Evolutionary conservation across 2,113 vertebrate genomes (phyloP), one percentile per base, ranked within the genome.

Genomic region (Tyto alba): DNA sequence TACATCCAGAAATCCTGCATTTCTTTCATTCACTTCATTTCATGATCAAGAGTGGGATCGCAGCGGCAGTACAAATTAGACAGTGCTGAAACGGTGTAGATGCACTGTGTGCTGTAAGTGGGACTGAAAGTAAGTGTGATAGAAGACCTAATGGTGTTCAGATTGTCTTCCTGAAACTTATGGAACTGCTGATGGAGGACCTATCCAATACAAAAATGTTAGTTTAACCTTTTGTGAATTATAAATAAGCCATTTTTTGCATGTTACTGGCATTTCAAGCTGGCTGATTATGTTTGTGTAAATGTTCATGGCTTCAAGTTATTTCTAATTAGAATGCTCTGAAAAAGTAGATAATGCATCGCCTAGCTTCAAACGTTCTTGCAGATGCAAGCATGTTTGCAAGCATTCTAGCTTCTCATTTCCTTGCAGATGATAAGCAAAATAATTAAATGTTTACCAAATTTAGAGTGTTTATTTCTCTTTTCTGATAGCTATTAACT

Each of bases 251-350:
- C 6, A 11, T 57, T 77, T 90, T 59, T 84, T 26, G 18, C 22
- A 17, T 55, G 30, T 77, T 75, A 47, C 30, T 90, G 36, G 6
- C 19, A 64, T 66, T 96, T 90, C 38, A 80, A 41, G 34, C 23
- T 78, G 77, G 11, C 38, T 90, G 50, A 59, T 71, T 77, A 23
- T 60, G 16, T 81, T 80, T 71, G n/a, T 73, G 29, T 91, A 67
- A 91, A 79, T 62, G 43, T 64, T 82, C 26, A 14, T 48, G 38
- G 20, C 59, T 90, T 29, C 36, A 75, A 91, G 56, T 67, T 81
- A 60, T 40, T 95, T 91, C 73, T 90, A 78, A 94, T 95, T 88
- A 90, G 83, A 93, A 72, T 36, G 21, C 55, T 71, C 38, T 94
- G 90, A 72, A 60, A 79, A 93, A 95, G 78, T 11, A 81, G 60